Evolutionary conservation across 1,140 invertebrate species (phyloP), one percentile per base, ranked within the genome.

Genomic region (Heliconius hewitsoni): DNA sequence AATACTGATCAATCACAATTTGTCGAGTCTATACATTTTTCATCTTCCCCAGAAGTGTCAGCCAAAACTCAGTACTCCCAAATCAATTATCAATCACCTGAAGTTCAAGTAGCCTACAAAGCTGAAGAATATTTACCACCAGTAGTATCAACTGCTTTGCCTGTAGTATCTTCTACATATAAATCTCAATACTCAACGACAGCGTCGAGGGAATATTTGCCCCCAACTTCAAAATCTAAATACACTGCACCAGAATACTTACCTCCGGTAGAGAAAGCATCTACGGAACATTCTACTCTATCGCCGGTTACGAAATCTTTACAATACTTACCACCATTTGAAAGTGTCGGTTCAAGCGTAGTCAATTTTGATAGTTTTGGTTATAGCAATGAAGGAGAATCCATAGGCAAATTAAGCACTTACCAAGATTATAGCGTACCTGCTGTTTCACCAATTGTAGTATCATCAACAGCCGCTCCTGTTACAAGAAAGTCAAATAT

Each of bases 61-160:
- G 55, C 79, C 73, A 82, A 83, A 19, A 86, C 85, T 71, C 85
- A 85, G 55, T 92, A 87, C 72, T 88, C 88, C 30, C 89, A 89
- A 83, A 82, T 81, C 27, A 81, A 76, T 39, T 91, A 93, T 37
- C 83, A 93, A 81, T 78, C 87, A 8, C 90, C 91, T 50, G 89
- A 93, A 83, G 88, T 93, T 74, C 90, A 93, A 83, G 88, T 87
- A 66, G 88, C 70, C 4, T 91, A 91, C 76, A 92, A 92, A 77
- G 87, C 85, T 57, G 90, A 92, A 82, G 91, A 93, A 78, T 94
- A 94, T 77, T 84, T 93, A 34, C 93, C 93, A 71, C 91, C 92
- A 50, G 87, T 88, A 8, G 87, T 87, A n/a, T 87, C 89, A 42
- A 90, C 87, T 30, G 83, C 74, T 18, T 83, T 82, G 46, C 89